Percentiles rank a stretch among this genome's conserved stretches.
These are phyloP conservation scores for Macropus fuliginosus DNA, from an alignment of 2,797 vertebrate species.

Conservation along the genomic window DNA sequence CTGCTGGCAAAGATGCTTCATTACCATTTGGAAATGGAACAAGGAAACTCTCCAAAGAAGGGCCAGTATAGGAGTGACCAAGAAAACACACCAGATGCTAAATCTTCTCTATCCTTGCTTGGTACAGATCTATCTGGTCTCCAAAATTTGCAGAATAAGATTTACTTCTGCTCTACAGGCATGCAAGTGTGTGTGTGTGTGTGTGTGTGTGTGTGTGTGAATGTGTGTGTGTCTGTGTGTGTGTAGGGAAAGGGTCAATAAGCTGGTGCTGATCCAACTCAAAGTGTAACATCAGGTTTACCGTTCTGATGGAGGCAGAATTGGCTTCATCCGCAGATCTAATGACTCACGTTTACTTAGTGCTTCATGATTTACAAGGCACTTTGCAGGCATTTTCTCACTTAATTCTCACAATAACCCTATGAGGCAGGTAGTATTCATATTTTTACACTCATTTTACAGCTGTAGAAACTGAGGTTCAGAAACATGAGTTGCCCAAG, in stretches of 20 bases:
- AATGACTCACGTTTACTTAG: background rate
- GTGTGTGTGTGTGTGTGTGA: background rate
- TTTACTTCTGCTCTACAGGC: background rate
- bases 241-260: background rate
- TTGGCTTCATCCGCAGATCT: background rate
- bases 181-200: accelerated
- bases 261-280: background rate
- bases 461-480: background rate
- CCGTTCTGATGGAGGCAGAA: background rate
- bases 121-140: background rate
- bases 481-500: background rate
- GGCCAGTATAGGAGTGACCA: background rate
- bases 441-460: background rate
- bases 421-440: accelerated
- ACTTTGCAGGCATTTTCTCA: background rate
- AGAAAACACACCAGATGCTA: background rate
- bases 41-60: background rate
- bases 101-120: background rate
- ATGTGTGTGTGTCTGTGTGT: background rate
- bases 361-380: background rate
- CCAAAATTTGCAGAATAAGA: background rate
- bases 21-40: background rate
- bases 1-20: background rate
- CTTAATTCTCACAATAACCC: background rate
- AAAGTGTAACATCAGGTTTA: background rate